phyloP scores from a whole-genome alignment of 2,797 vertebrate genomes.

The Enteromius radiatus region DNA sequence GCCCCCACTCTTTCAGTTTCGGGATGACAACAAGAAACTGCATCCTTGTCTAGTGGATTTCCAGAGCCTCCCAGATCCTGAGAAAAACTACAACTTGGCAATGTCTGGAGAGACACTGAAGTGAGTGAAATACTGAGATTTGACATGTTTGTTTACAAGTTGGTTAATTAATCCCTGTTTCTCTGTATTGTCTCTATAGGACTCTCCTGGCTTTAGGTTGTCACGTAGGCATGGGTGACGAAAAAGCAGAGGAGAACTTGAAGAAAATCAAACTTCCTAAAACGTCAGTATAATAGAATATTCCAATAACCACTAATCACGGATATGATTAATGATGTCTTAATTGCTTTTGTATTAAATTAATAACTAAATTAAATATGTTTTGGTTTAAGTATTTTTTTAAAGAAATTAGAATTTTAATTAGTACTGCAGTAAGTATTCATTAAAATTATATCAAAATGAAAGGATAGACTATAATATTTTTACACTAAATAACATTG shows the following conservation, averaged over 20 bases:
- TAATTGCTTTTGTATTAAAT: neutral
- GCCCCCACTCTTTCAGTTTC: slow-evolving; percentile 75
- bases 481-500: neutral
- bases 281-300: slow-evolving; percentile 77
- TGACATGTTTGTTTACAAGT: slow-evolving; percentile 10
- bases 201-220: slow-evolving; percentile 91
- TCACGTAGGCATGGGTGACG: slow-evolving; percentile 94
- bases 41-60: slow-evolving; percentile 92
- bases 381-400: neutral
- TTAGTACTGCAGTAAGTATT: neutral
- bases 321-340: neutral
- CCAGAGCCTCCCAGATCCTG: slow-evolving; percentile 88
- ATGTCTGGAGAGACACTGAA: slow-evolving; percentile 96
- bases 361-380: neutral
- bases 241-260: slow-evolving; percentile 94
- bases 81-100: slow-evolving; percentile 92
- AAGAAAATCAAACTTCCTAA: slow-evolving; percentile 92
- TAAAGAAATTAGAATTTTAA: neutral
- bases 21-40: slow-evolving; percentile 92
- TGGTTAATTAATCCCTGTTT: slow-evolving; percentile 30
- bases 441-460: neutral
- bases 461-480: neutral
- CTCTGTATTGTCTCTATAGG: slow-evolving; percentile 67
- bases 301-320: neutral
- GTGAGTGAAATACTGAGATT: slow-evolving; percentile 70